phyloP scores from a whole-genome alignment of 2,888 invertebrate species.

The Oxystoma pomonae region DNA sequence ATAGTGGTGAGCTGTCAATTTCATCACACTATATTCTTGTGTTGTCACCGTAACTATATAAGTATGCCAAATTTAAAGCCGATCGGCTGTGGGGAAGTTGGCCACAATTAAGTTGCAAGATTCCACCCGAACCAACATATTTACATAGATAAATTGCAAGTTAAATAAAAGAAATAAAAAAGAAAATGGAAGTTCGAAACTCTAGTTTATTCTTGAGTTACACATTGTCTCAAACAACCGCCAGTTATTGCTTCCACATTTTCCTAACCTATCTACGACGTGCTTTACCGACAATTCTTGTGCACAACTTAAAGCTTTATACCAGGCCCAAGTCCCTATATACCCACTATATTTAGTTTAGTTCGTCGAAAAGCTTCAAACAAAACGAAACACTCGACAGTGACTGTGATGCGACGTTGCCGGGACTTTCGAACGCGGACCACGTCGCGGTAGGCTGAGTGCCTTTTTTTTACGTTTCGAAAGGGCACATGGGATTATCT shows the following conservation, averaged over 20 bases:
- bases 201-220: too few species aligned
- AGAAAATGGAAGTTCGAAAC: too few species aligned
- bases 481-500: background rate
- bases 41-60: too few species aligned
- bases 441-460: background rate
- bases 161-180: too few species aligned
- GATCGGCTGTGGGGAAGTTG: too few species aligned
- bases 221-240: too few species aligned
- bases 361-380: background rate
- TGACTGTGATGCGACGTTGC: background rate
- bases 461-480: background rate
- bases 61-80: too few species aligned
- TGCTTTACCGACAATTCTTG: background rate
- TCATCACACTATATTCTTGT: too few species aligned
- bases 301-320: background rate
- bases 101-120: too few species aligned
- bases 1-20: too few species aligned
- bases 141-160: too few species aligned
- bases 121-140: too few species aligned
- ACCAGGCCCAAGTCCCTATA: background rate
- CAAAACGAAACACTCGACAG: background rate
- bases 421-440: background rate
- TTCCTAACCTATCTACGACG: background rate
- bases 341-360: background rate
- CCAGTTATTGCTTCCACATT: background rate